Conservation (phyloP, 1,140 invertebrate genomes). For the Mylabris phalerata region DNA sequence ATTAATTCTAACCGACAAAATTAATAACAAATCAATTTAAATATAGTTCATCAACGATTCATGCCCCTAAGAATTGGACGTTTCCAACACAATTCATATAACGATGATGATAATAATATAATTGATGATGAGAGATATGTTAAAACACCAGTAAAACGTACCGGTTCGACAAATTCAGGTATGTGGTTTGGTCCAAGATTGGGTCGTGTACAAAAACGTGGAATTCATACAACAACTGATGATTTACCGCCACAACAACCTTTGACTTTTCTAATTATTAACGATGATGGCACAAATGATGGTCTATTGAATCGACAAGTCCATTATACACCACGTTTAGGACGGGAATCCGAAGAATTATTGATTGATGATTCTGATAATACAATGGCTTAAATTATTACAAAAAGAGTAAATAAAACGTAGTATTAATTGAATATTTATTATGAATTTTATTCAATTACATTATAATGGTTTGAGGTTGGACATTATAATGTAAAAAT, state of each 20-base stretch:
- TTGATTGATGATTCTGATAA: background rate
- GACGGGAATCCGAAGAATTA: constrained; percentile 8
- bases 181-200: constrained; percentile 13
- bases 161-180: background rate
- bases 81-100: no score
- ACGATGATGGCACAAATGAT: background rate
- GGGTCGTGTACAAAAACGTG: constrained; percentile 9
- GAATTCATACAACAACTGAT: background rate
- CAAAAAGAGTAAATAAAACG: no score
- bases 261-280: constrained; percentile 10
- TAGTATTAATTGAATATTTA: no score
- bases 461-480: constrained; percentile 9
- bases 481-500: constrained; percentile 9
- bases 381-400: no score
- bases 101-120: no score
- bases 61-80: no score
- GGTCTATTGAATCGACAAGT: constrained; percentile 1
- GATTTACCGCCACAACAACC: background rate
- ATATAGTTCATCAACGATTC: no score
- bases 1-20: no score
- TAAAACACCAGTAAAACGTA: background rate
- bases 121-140: no score
- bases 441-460: no score
- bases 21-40: no score
- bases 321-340: constrained; percentile 9